Evolutionary conservation across 2,113 vertebrate species (phyloP), one percentile per base, ranked within the genome.

Genomic region (Equus przewalskii): DNA sequence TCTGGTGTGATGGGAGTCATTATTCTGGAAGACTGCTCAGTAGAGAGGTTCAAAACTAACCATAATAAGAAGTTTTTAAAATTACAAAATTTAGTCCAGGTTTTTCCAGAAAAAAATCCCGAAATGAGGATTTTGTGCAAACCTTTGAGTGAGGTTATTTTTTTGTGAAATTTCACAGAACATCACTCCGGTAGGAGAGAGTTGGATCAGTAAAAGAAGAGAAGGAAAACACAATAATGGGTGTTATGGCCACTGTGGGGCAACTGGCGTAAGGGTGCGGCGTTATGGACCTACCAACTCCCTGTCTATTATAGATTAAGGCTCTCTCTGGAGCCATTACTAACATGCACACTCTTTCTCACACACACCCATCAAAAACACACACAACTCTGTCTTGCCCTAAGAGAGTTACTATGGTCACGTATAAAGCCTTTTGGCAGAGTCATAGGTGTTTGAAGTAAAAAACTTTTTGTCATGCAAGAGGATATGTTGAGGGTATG

Each of bases 191-290:
- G 4, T 67, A 22, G 41, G 46, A 88, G 56, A 41, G 14, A 33
- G 3, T 28, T 26, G 64, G 41, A 58, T 44, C 9, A 54, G 5
- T 13, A 70, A 96, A 8, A 49, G 4, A 81, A 85, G 18, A 5
- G 6, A 21, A 83, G 2, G 46, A 86, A 64, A 41, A 44, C 6
- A 30, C 30, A 36, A 18, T 19, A 51, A 24, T 36, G 22, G 16
- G 3, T 19, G 2, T 15, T 19, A 22, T 56, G 49, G 5, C 7
- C 16, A 6, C 5, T 15, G 0, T 6, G 1, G 1, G 49, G 12
- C 36, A 78, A 44, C 0, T 2, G 2, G 8, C 36, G 4, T 12
- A n/a, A 36, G 4, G 15, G 24, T 0, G 0, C 12, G 62, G 49
- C 3, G 13, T 54, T 69, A 70, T 1, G n/a, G n/a, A 81, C 46